Conservation (phyloP, 2,113 vertebrate genomes). For the Piaya cayana region DNA sequence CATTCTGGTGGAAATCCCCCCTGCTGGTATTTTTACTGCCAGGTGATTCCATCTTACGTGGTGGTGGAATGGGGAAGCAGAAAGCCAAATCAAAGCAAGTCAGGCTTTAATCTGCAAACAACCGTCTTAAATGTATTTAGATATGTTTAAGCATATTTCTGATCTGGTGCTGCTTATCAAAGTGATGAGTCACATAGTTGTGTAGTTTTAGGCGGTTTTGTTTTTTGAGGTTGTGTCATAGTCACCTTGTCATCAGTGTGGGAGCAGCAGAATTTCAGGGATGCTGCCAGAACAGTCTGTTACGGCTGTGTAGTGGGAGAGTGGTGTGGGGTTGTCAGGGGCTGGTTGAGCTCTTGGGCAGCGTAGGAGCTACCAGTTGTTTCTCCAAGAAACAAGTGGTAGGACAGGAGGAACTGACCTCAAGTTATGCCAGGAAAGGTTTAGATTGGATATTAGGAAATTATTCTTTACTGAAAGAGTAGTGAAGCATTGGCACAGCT, state of each 20-base stretch:
- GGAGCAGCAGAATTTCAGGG: not conserved
- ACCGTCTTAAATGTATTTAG: not conserved
- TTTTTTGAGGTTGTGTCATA: not conserved
- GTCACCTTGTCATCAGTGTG: not conserved
- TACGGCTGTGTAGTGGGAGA: rapidly evolving
- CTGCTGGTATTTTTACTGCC: not conserved
- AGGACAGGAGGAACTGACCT: no score
- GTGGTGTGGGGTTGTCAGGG: not conserved
- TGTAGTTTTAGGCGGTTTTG: not conserved
- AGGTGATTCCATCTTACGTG: not conserved
- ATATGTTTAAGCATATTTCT: not conserved
- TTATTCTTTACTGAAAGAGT: no score
- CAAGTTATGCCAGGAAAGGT: no score
- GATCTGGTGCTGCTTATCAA: not conserved
- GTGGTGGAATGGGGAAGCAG: not conserved
- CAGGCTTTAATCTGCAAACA: not conserved
- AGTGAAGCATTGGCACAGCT: no score
- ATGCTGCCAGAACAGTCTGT: not conserved
- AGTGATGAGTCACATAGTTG: not conserved
- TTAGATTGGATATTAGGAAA: no score
- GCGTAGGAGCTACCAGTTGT: not conserved
- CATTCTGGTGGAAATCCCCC: not conserved
- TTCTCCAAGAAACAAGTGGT: no score
- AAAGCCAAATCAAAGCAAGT: not conserved
- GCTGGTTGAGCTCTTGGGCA: not conserved